Evolutionary conservation across 2,888 invertebrate genomes (phyloP), one percentile per base, ranked within the genome.

Genomic region (Polylopha cassiicola): DNA sequence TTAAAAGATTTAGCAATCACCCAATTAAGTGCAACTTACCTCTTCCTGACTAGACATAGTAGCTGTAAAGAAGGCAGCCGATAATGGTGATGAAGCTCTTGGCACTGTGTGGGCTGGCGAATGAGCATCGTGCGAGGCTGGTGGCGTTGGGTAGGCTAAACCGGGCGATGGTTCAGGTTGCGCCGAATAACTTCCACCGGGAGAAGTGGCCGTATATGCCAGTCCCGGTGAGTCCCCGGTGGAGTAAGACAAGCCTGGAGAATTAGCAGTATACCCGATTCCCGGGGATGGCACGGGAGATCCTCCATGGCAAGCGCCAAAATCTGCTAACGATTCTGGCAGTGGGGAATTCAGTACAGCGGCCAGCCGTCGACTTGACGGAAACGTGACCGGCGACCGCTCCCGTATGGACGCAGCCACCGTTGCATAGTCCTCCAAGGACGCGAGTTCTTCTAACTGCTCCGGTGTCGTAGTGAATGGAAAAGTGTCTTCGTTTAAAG

Each of bases 1-100:
- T 17, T 9, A 14, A 30, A 30, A 23, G n/a, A 17, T 26, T 18
- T 5, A 6, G 9, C 26, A 27, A 28, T 16, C 4, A 36, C 26
- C 10, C 15, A 26, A 36, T 30, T 43, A 10, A 43, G 43, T 44
- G 2, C 5, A 33, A 47, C 34, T 54, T 71, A 85, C 84, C 53
- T 94, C 94, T 55, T 93, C 94, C 30, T 94, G 93, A 54, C 93
- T 93, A 2, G 94, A 94, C 89, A 95, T 94, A 7, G 93, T 92
- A 21, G 91, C 90, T 27, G 93, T 93, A 66, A 93, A 95, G 70
- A 93, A 95, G 3, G 93, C 94, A 37, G 93, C 93, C 5, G 94
- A 93, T 7, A 94, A 76, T 1, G 94, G 94, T 2, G 94, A 94
- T 4, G 93, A 93, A 0, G 92, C 91, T 44, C 93, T 91, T 7